Evolutionary conservation across 30 jellyfish, hydroid and myxozoan genomes (phyloP).

Genomic region (Chironex yamaguchii): DNA sequence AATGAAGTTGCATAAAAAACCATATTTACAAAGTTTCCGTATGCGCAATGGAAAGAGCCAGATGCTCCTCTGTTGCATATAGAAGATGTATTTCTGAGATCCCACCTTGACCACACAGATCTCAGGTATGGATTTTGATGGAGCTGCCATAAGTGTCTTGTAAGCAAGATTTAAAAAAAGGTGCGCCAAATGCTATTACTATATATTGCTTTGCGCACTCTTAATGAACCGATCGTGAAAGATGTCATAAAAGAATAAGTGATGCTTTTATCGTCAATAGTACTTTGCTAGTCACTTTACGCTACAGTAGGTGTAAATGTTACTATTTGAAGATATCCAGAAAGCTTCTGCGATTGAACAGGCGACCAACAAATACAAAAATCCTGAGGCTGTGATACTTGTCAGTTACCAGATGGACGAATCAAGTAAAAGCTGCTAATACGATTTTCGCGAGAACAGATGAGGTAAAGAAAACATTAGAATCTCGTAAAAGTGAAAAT

Average conservation of each 20-base stretch:
- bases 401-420: not conserved
- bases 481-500: not conserved
- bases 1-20: conserved; percentile 44
- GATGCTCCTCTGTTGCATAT: conserved; percentile 26
- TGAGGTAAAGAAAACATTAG: conserved; percentile 18
- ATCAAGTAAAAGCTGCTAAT: not conserved
- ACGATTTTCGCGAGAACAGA: not conserved
- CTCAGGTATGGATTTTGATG: conserved; percentile 66
- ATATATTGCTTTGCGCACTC: conserved; percentile 52
- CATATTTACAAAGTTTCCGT: conserved; percentile 20
- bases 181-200: conserved; percentile 53
- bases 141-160: conserved; percentile 43
- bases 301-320: not conserved
- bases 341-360: conserved; percentile 16
- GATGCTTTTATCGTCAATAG: not conserved
- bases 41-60: conserved; percentile 48
- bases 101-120: not conserved
- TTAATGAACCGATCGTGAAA: not conserved
- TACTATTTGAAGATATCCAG: conserved; percentile 12
- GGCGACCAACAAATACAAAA: conserved; percentile 14
- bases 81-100: conserved; percentile 26
- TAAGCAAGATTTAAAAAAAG: conserved; percentile 34
- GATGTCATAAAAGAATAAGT: not conserved
- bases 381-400: conserved; percentile 15
- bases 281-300: not conserved